phyloP scores from a whole-genome alignment of 2,797 vertebrate species.

The Martes flavigula region DNA sequence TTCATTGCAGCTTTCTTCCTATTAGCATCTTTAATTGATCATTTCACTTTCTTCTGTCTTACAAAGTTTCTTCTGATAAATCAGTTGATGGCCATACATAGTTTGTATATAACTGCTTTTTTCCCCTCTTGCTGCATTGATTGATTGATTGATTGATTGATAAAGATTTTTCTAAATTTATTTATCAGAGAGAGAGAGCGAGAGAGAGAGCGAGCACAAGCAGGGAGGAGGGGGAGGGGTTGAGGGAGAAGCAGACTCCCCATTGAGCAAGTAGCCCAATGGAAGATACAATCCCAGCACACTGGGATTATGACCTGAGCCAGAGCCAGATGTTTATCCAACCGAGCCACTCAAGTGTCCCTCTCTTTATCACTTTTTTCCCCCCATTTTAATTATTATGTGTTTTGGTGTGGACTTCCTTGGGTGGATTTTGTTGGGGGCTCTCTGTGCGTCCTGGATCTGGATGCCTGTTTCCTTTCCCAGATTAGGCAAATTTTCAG shows the following conservation, averaged over 20 bases:
- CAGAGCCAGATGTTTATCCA: too few species aligned
- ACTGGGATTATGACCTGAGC: too few species aligned
- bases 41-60: neutral
- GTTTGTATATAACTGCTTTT: neutral
- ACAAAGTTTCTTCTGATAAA: neutral
- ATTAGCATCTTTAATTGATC: neutral
- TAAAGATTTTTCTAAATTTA: too few species aligned
- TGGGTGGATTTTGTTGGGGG: neutral
- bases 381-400: neutral
- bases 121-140: neutral
- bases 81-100: neutral
- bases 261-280: too few species aligned
- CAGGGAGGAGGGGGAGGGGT: too few species aligned
- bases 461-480: neutral
- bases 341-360: too few species aligned
- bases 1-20: neutral
- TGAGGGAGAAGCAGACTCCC: too few species aligned
- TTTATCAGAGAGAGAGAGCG: too few species aligned
- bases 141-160: too few species aligned
- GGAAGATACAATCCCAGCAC: too few species aligned
- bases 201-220: too few species aligned
- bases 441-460: neutral
- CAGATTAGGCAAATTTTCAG: neutral
- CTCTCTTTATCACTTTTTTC: neutral
- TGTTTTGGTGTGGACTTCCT: neutral